A percentile compares a stretch with the other conserved stretches of the same genome.
Conservation (phyloP, 2,888 invertebrate species). For the Linyphia triangularis region DNA sequence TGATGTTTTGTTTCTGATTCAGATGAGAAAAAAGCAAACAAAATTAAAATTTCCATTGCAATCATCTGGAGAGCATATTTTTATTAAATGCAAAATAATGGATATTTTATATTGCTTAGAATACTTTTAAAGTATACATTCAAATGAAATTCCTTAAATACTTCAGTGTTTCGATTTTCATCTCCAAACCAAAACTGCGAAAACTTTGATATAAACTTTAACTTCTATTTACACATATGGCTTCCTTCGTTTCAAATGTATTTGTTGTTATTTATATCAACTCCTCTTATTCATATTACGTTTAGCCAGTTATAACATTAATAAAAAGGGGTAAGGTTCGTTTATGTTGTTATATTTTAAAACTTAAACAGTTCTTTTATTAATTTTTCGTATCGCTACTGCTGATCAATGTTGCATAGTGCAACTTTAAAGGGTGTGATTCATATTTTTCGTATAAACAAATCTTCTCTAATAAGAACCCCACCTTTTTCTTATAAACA, state of each 20-base stretch:
- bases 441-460: background rate
- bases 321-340: background rate
- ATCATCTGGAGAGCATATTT: background rate
- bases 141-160: background rate
- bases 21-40: background rate
- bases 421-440: background rate
- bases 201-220: conserved; percentile 7
- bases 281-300: background rate
- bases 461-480: background rate
- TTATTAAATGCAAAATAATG: background rate
- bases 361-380: background rate
- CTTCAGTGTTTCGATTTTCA: background rate
- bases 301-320: background rate
- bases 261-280: conserved; percentile 42
- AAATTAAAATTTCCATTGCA: background rate
- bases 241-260: conserved; percentile 48
- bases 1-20: conserved; percentile 16
- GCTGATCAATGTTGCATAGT: background rate
- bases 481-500: too few relatives aligned
- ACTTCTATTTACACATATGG: conserved; percentile 60
- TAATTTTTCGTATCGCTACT: background rate
- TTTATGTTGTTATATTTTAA: too few relatives aligned
- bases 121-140: background rate
- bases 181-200: background rate
- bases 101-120: background rate